Base-by-base conservation (phyloP, 2,888 invertebrate species). In the Nemotelus pantherinus region DNA sequence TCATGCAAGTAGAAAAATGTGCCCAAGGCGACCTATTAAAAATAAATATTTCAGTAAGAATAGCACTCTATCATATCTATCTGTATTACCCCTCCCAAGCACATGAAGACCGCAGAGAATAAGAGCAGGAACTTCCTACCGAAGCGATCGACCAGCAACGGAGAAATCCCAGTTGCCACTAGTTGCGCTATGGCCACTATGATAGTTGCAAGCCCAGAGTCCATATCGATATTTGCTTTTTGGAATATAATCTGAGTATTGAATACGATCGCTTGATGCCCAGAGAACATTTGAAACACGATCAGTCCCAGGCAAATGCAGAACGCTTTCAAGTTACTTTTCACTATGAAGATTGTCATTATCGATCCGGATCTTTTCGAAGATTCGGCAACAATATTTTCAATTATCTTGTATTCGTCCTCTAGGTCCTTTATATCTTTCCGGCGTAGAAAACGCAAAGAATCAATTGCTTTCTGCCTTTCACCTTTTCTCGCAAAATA, bases 211-310 rank as follows among this genome's bases (percentile, higher is more conserved):
- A 91, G 83, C 3, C 91, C 89, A 0, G 93, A 88, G 58, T 91
- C 88, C 2, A 94, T 82, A 0, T 87, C 83, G 0, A 91, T 90
- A 2, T 91, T 91, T 0, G 96, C 92, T 1, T 89, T 90, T 2
- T 87, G 84, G 83, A 95, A 94, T 82, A 95, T 94, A 58, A 86
- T 88, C 81, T 93, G 91, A 82, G 93, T 92, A 86, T 94, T 95
- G 85, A 94, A 94, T 2, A 95, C 89, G 0, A 95, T 92, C 0
- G 94, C 93, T 85, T 94, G 94, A 83, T 95, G 93, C 0, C 95
- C 95, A 1, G 92, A 92, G 80, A 95, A 88, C 86, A 97, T 97
- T 85, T 97, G 97, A 87, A 95, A 93, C 81, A 91, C 88, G 72
- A 94, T 93, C 79, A 96, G 88, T 3, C 92, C 91, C 81, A 92